Conservation (phyloP, 2,888 invertebrate genomes). For the Apotomis betuletana region DNA sequence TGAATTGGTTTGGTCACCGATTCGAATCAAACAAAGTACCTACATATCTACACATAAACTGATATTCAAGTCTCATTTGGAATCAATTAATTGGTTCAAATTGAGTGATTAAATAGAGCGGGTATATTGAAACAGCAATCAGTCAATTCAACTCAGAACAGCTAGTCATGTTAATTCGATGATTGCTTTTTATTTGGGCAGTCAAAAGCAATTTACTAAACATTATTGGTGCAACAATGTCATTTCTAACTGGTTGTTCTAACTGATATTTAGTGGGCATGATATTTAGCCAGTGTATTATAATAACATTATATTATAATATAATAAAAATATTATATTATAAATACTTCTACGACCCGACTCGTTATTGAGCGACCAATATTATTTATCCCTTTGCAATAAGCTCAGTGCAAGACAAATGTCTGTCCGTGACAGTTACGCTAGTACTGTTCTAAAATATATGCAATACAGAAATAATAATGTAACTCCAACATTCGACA, state of each 20-base stretch:
- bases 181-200: conserved; percentile 58
- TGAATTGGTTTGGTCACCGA: conserved; percentile 31
- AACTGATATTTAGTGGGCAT: not conserved
- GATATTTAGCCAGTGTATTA: not conserved
- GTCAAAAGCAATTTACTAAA: conserved; percentile 37
- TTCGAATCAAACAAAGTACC: conserved; percentile 34
- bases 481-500: not conserved
- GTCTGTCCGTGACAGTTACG: not conserved
- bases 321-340: too few species aligned
- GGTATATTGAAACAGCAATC: conserved; percentile 63
- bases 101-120: conserved; percentile 65
- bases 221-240: conserved; percentile 11
- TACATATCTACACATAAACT: conserved; percentile 26
- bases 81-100: conserved; percentile 61
- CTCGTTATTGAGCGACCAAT: too few species aligned
- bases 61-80: conserved; percentile 43
- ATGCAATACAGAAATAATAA: too few species aligned
- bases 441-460: too few species aligned
- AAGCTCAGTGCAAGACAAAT: too few species aligned
- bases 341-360: too few species aligned
- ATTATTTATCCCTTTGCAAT: not conserved
- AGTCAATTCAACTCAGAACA: conserved; percentile 68
- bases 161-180: conserved; percentile 64
- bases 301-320: too few species aligned
- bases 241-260: not conserved